Base-by-base conservation (phyloP, 1,140 invertebrate genomes). In the Bombus cullumanus region DNA sequence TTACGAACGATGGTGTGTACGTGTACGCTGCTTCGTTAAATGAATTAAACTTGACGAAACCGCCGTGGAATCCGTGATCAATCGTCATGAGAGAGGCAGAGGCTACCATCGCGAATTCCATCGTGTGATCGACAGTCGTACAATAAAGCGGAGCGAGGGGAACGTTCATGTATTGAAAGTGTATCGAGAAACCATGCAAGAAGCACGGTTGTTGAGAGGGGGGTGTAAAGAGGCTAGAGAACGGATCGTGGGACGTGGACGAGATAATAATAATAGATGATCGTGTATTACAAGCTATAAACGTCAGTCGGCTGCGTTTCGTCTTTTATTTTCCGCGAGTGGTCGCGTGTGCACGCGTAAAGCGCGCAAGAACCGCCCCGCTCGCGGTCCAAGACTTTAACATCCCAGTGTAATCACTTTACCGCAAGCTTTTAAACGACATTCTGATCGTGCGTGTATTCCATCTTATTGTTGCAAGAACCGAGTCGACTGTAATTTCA, bases 221-320 rank as follows among this genome's bases (percentile, higher is more conserved):
- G 25, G 84, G 72, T 53, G 69, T 57, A 73, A 62, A 64, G 72
- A 57, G 77, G 39, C 69, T 69, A 87, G 81, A 82, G 85, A 81
- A 64, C 68, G 81, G 68, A 83, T 83, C 89, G 80, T 81, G 72
- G 83, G 76, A 90, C 82, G 83, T 86, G 87, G 86, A 90, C 86
- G 89, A 90, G 88, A 90, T 90, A 90, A 90, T 90, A 90, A 90
- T 90, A 90, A 90, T 90, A 88, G 89, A 90, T 83, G 89, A 90
- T 90, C 89, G 76, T 90, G 89, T 90, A 90, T 90, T 90, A 90
- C 89, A 90, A 90, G 89, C 89, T 78, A 90, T 90, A 90, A 90
- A 90, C 86, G 89, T 90, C 89, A 86, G 86, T 47, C 75, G 80
- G 87, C 47, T 62, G 59, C 71, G 82, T 88, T 43, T 47, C 81